Evolutionary conservation across 2,113 vertebrate genomes (phyloP), one percentile per base, ranked within the genome.

Genomic region (Arenaria interpres): DNA sequence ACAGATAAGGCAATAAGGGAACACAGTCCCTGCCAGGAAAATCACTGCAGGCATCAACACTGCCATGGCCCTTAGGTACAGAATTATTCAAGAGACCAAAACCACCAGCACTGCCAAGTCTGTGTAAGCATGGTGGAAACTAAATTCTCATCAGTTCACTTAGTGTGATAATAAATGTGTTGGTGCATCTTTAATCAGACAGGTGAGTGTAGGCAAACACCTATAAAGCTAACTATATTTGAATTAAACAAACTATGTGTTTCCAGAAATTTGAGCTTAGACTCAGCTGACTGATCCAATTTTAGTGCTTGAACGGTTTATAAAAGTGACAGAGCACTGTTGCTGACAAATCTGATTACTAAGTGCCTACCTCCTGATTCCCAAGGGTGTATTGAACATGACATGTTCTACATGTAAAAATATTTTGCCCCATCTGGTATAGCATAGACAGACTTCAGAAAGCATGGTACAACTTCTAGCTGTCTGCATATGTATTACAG

Each of bases 1-100:
- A 48, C 30, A 72, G 93, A 95, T 94, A 96, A 91, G 63, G 88
- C 63, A 91, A 17, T 21, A 76, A 64, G 21, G 75, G 64, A 89
- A 35, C 14, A 6, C 39, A 53, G 41, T 41, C 32, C 14, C 30
- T 85, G 45, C 78, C 62, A 90, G 68, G 43, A 94, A 94, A 90
- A 94, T 85, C 73, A 53, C 71, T 90, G 56, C 62, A 93, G 51
- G n/a, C 76, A 68, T 48, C 45, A 60, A 35, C 24, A 25, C 17
- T 67, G 54, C 27, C 35, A 22, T 23, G 64, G 56, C 33, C 30
- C 43, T 60, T 53, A 81, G 20, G 46, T 21, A 48, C 39, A 53
- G 56, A 77, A 81, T 60, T 69, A 75, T 68, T 72, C 46, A 35
- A 56, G 33, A 88, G 43, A 59, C 59, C 76, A 66, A 80, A 85